These are phyloP conservation scores for Synanceia verrucosa DNA, from an alignment of 2,797 vertebrate species.

Conservation along the genomic window DNA sequence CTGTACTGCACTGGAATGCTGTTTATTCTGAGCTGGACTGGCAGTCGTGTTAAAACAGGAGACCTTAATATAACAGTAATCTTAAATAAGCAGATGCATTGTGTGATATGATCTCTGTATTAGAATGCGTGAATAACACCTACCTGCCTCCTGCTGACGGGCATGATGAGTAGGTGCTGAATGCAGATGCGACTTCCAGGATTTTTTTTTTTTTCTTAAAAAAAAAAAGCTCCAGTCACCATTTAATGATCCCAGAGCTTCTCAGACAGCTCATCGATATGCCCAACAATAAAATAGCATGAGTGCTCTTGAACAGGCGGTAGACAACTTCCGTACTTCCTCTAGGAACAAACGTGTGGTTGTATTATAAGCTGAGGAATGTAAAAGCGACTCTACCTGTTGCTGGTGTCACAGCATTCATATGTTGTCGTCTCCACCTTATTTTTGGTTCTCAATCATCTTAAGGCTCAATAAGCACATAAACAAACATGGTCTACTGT, in stretches of 20 bases:
- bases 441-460: background rate
- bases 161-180: slow-evolving; percentile 57
- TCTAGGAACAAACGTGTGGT: slow-evolving; percentile 27
- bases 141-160: slow-evolving; percentile 71
- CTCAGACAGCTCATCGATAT: slow-evolving; percentile 21
- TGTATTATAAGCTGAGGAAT: slow-evolving; percentile 60
- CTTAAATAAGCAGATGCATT: background rate
- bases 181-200: slow-evolving; percentile 31
- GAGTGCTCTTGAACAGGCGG: slow-evolving; percentile 13
- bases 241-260: slow-evolving; percentile 18
- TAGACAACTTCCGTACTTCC: slow-evolving; percentile 65
- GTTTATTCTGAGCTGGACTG: background rate
- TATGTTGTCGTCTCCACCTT: slow-evolving; percentile 14
- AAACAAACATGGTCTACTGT: background rate
- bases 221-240: slow-evolving; percentile 4
- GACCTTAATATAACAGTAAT: background rate
- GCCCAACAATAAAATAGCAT: slow-evolving; percentile 26
- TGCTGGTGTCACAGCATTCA: slow-evolving; percentile 55
- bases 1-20: background rate
- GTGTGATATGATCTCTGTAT: background rate
- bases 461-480: background rate
- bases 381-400: slow-evolving; percentile 78
- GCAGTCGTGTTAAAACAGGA: slow-evolving; percentile 3
- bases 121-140: slow-evolving; percentile 19
- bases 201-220: no score